These are phyloP conservation scores for Drosophila jambulina DNA, from an alignment of 1,140 invertebrate genomes.

Conservation along the genomic window DNA sequence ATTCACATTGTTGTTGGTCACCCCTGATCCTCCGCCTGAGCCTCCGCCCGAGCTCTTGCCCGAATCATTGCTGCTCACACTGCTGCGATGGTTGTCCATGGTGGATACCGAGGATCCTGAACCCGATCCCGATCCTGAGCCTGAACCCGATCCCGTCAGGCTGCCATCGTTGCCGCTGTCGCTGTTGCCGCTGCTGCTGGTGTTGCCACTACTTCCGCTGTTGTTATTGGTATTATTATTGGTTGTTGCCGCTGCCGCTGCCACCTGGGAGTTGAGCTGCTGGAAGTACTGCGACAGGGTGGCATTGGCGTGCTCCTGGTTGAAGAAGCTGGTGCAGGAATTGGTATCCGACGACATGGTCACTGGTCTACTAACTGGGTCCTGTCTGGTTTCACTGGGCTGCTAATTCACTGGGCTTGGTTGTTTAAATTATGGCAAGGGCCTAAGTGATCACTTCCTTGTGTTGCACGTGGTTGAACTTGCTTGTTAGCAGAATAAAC, in stretches of 20 bases:
- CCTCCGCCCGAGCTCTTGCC: constrained; percentile 61
- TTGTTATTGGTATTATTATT: constrained; percentile 10
- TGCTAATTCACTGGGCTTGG: constrained; percentile 16
- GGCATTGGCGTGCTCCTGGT: constrained; percentile 75
- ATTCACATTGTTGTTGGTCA: constrained; percentile 46
- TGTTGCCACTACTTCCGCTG: constrained; percentile 36
- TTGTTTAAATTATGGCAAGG: neutral
- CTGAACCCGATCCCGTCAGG: constrained; percentile 61
- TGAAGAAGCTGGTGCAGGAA: constrained; percentile 76
- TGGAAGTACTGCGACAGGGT: constrained; percentile 81
- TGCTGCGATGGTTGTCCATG: constrained; percentile 75
- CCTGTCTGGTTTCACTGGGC: constrained; percentile 34
- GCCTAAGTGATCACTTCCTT: constrained; percentile 72
- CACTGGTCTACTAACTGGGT: constrained; percentile 31
- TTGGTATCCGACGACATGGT: constrained; percentile 76
- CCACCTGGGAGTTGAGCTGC: constrained; percentile 72
- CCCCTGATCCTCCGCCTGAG: constrained; percentile 7
- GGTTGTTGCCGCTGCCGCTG: constrained; percentile 57
- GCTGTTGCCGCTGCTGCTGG: constrained; percentile 47
- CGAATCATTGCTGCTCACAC: constrained; percentile 79
- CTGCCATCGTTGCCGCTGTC: constrained; percentile 66
- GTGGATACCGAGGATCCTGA: constrained; percentile 48
- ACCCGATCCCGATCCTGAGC: constrained; percentile 25
- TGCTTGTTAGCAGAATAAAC: constrained; percentile 64
- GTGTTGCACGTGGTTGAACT: constrained; percentile 67